These are phyloP conservation scores for Pyrrhopygopsis socrates DNA, from an alignment of 2,888 invertebrate genomes.

Conservation along the genomic window DNA sequence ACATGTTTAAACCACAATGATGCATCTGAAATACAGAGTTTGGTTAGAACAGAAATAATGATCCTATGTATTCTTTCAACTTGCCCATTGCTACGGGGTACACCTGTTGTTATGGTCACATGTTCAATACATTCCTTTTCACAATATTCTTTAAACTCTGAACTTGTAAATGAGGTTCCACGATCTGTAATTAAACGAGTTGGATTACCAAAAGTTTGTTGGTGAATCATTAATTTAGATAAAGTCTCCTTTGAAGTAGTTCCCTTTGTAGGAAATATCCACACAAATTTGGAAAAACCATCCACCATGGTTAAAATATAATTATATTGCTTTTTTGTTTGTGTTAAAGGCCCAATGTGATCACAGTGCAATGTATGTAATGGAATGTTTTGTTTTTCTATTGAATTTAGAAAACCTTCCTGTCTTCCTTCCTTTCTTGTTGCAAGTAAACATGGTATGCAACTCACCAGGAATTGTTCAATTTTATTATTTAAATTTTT, in stretches of 20 bases:
- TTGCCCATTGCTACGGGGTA: slow-evolving; percentile 78
- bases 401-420: slow-evolving; percentile 73
- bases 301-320: slow-evolving; percentile 72
- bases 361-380: slow-evolving; percentile 67
- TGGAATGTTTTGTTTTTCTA: slow-evolving; percentile 66
- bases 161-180: slow-evolving; percentile 76
- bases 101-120: slow-evolving; percentile 74
- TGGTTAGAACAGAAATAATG: slow-evolving; percentile 48
- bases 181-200: slow-evolving; percentile 43
- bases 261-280: slow-evolving; percentile 75
- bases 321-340: slow-evolving; percentile 73
- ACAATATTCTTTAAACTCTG: slow-evolving; percentile 72
- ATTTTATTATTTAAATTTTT: slow-evolving; percentile 62
- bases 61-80: slow-evolving; percentile 76
- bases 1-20: slow-evolving; percentile 61
- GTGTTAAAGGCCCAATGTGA: slow-evolving; percentile 73
- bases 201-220: too few species aligned
- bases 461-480: slow-evolving; percentile 51
- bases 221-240: slow-evolving; percentile 68
- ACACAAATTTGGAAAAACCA: slow-evolving; percentile 77
- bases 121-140: slow-evolving; percentile 68
- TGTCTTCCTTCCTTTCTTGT: slow-evolving; percentile 84
- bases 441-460: slow-evolving; percentile 82
- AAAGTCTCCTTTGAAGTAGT: slow-evolving; percentile 58
- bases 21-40: slow-evolving; percentile 31